phyloP scores from a whole-genome alignment of 2,113 vertebrate species.

The Galeopterus variegatus region DNA sequence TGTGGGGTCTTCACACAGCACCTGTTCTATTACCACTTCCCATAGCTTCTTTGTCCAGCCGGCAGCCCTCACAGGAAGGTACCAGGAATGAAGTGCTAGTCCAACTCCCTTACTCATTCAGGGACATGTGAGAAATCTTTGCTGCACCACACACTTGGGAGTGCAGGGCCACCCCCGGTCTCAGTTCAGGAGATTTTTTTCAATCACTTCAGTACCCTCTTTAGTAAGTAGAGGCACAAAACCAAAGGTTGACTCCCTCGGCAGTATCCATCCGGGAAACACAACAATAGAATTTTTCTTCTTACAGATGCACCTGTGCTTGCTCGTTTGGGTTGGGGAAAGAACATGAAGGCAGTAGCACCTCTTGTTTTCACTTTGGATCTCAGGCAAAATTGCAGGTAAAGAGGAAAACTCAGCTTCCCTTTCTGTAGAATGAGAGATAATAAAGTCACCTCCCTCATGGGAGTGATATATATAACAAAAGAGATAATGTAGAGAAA shows the following conservation, averaged over 20 bases:
- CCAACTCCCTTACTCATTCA: neutral
- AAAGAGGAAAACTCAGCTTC: neutral
- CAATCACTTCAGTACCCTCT: neutral
- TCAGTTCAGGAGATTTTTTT: neutral
- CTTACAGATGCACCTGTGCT: neutral
- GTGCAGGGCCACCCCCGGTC: neutral
- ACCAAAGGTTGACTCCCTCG: neutral
- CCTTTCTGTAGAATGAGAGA: neutral
- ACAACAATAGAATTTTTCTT: rapidly evolving
- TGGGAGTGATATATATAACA: neutral
- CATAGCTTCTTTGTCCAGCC: neutral
- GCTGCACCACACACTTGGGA: neutral
- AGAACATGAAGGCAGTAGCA: rapidly evolving
- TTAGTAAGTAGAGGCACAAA: neutral
- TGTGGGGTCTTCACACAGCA: rapidly evolving
- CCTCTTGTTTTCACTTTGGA: neutral
- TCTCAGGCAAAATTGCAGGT: neutral
- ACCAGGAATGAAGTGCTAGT: neutral
- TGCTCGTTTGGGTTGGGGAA: neutral
- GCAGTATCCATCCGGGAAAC: neutral
- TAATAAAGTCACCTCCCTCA: neutral
- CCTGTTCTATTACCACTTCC: neutral
- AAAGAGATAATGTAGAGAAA: neutral
- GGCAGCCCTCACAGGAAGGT: rapidly evolving
- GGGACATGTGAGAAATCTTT: neutral